Base-by-base conservation (phyloP, 2,888 invertebrate species). In the Cheilosia vernalis region DNA sequence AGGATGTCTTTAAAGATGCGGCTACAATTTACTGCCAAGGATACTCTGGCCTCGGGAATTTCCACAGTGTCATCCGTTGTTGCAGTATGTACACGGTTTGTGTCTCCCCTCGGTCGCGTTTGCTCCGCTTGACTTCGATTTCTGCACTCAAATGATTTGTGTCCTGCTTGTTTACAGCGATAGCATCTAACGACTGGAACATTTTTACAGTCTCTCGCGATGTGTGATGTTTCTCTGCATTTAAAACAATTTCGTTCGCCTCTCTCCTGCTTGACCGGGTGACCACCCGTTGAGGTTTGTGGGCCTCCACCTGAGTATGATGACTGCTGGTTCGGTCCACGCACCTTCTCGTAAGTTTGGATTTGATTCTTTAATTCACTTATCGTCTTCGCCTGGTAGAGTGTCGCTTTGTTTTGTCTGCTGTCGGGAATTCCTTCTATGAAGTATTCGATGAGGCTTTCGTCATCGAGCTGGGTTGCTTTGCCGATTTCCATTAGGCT, bases 101-200 rank as follows among this genome's bases (percentile, higher is more conserved):
- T 42, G 15, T 4, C 44, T 21, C 19, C n/a, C 30, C 4, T n/a
- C 33, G 24, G n/a, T 44, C 3, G 44, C 13, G 15, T 15, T 1
- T n/a, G 42, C 42, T 13, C 5, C 5, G n/a, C 4, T 13, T 42
- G 42, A 15, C 1, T 15, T 15, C 42, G 15, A n/a, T 42, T n/a
- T 42, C 17, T 37, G 19, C 70, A 72, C n/a, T 58, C 69, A 7
- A n/a, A n/a, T 0, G 66, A 49, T 15, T 27, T 33, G n/a, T 69
- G 61, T 1, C 64, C 67, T 44, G 10, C 10, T 30, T 63, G 37
- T 40, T 49, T 47, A 10, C 81, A 81, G 4, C 51, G 66, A 21
- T 17, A 64, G 1, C 64, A 73, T 27, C 44, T 73, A 2, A 55
- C 24, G 1, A 4, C 9, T 27, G 15, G 55, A 30, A 30, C 30